Percentiles rank a stretch among this genome's conserved stretches.
These are phyloP conservation scores for Pteruthius melanotis DNA, from an alignment of 2,113 vertebrate genomes.

Conservation along the genomic window DNA sequence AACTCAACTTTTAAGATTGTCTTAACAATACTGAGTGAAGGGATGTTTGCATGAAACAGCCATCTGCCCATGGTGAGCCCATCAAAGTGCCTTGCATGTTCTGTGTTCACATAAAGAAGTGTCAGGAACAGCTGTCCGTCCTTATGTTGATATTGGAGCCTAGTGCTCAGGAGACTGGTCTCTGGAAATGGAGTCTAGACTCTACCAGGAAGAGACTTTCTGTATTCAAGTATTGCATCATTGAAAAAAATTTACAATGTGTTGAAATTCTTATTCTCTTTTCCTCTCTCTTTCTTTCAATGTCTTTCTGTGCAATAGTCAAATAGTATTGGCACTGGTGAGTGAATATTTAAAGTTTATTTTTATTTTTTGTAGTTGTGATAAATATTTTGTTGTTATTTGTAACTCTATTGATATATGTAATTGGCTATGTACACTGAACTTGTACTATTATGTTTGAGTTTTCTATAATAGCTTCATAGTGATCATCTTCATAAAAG, in stretches of 20 bases:
- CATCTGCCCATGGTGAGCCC: not conserved
- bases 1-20: not conserved
- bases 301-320: constrained; percentile 3
- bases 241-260: not conserved
- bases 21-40: not conserved
- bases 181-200: not conserved
- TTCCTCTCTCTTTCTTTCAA: not conserved
- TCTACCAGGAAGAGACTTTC: not conserved
- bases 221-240: not conserved
- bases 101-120: not conserved
- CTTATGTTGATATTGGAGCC: not conserved
- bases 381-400: not conserved
- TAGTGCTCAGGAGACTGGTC: not conserved
- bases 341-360: constrained; percentile 20
- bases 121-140: not conserved
- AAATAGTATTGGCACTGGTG: not conserved
- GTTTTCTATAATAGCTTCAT: not conserved
- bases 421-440: not conserved
- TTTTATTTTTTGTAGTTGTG: not conserved
- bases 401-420: not conserved
- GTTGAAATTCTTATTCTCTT: constrained; percentile 14
- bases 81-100: not conserved
- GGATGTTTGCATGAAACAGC: not conserved
- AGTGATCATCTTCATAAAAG: not conserved
- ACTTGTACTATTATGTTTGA: not conserved